phyloP scores from a whole-genome alignment of 2,797 vertebrate genomes.

The Distichodus sexfasciatus region DNA sequence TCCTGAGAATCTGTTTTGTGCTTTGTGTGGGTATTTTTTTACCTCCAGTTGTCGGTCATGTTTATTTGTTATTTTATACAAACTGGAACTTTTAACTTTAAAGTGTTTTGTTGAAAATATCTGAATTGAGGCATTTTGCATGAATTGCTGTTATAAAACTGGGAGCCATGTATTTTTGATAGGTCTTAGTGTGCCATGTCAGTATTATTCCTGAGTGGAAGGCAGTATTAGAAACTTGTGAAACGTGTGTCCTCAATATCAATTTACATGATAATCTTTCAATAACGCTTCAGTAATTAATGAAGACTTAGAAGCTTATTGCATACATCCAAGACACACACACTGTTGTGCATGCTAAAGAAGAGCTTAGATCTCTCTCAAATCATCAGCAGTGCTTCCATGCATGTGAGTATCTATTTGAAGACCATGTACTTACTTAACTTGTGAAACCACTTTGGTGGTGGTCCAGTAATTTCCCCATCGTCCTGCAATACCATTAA shows the following conservation, averaged over 20 bases:
- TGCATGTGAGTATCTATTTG: slow-evolving; percentile 18
- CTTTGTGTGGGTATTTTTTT: slow-evolving; percentile 2
- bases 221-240: slow-evolving; percentile 49
- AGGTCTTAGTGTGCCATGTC: slow-evolving; percentile 37
- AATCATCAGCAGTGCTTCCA: slow-evolving; percentile 14
- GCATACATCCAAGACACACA: not conserved
- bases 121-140: slow-evolving; percentile 25
- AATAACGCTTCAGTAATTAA: slow-evolving; percentile 17
- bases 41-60: slow-evolving; percentile 15
- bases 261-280: slow-evolving; percentile 19
- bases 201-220: slow-evolving; percentile 50
- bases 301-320: slow-evolving; percentile 17
- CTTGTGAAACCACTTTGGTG: not conserved
- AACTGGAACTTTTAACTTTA: slow-evolving; percentile 64
- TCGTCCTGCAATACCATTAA: not conserved
- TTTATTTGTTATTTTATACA: slow-evolving; percentile 28
- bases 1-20: slow-evolving; percentile 20
- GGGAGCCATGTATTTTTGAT: slow-evolving; percentile 26
- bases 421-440: slow-evolving; percentile 11
- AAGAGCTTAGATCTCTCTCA: not conserved
- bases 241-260: slow-evolving; percentile 6
- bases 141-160: slow-evolving; percentile 14
- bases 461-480: not conserved
- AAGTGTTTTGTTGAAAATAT: slow-evolving; percentile 41
- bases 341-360: not conserved